A percentile compares a stretch with the other conserved stretches of the same genome.
These are phyloP conservation scores for Istiophorus platypterus DNA, from an alignment of 2,113 vertebrate genomes.

Conservation along the genomic window DNA sequence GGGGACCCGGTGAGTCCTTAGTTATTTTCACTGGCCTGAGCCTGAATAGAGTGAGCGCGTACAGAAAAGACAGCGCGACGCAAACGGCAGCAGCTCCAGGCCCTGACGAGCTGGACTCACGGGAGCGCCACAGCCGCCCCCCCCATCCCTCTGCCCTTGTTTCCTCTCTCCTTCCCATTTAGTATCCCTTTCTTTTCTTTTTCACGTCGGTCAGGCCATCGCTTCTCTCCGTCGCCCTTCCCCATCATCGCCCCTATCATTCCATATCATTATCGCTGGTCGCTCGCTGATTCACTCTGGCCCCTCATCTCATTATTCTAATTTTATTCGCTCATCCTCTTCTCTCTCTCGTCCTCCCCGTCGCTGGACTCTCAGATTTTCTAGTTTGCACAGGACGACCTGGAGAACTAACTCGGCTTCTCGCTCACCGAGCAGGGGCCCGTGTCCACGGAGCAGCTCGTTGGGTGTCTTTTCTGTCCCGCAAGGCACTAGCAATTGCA, in stretches of 20 bases:
- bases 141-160: no score
- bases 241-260: no score
- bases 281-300: conserved; percentile 39
- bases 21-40: conserved; percentile 12
- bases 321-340: conserved; percentile 6
- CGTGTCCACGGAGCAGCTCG: background rate
- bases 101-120: conserved; percentile 41
- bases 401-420: conserved; percentile 41
- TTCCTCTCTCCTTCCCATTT: background rate
- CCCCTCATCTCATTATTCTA: conserved; percentile 35
- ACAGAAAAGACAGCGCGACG: background rate
- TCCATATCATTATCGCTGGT: background rate
- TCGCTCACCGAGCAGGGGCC: background rate
- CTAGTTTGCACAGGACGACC: background rate
- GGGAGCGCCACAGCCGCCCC: conserved; percentile 15
- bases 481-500: background rate
- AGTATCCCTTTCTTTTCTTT: background rate
- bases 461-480: background rate
- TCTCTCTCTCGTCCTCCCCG: background rate
- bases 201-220: background rate
- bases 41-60: background rate
- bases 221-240: background rate
- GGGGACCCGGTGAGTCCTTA: background rate
- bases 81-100: conserved; percentile 31
- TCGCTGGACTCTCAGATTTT: background rate